Evolutionary conservation across 2,888 invertebrate genomes (phyloP).

Genomic region (Dryococelus australis): DNA sequence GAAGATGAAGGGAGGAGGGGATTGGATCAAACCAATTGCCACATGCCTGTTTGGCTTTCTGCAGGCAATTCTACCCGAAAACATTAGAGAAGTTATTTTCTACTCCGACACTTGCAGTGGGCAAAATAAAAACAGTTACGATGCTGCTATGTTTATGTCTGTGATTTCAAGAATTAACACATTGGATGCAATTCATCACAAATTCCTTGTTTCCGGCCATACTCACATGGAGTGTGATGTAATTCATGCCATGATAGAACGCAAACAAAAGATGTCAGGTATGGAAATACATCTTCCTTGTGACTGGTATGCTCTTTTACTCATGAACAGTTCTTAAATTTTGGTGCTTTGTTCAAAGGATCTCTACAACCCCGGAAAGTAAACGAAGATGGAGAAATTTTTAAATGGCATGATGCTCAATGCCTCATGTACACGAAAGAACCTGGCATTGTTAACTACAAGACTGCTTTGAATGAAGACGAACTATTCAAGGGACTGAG

Average conservation of each 20-base stretch:
- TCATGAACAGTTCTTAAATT: neutral
- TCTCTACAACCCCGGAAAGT: neutral
- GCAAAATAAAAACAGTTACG: constrained; percentile 21
- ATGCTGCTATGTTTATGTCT: constrained; percentile 30
- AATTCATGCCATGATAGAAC: constrained; percentile 33
- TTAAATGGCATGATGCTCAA: too few relatives aligned
- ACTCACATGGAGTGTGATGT: constrained; percentile 37
- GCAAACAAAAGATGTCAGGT: constrained; percentile 1
- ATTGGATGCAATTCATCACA: constrained; percentile 33
- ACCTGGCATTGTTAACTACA: neutral
- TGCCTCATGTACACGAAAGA: neutral
- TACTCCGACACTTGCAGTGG: constrained; percentile 29
- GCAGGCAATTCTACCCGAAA: constrained; percentile 17
- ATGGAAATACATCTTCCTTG: constrained; percentile 33
- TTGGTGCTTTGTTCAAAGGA: constrained; percentile 10
- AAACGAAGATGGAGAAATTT: neutral
- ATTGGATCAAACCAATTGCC: too few relatives aligned
- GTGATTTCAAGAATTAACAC: constrained; percentile 18
- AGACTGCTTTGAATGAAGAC: neutral
- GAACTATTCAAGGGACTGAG: neutral
- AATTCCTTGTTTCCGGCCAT: constrained; percentile 35
- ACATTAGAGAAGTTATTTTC: constrained; percentile 25
- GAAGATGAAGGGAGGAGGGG: constrained; percentile 1
- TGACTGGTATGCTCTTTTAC: neutral
- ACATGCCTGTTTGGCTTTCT: constrained; percentile 29